phyloP scores from a whole-genome alignment of 2,888 invertebrate species.

The Hirtodrosophila histrioides region DNA sequence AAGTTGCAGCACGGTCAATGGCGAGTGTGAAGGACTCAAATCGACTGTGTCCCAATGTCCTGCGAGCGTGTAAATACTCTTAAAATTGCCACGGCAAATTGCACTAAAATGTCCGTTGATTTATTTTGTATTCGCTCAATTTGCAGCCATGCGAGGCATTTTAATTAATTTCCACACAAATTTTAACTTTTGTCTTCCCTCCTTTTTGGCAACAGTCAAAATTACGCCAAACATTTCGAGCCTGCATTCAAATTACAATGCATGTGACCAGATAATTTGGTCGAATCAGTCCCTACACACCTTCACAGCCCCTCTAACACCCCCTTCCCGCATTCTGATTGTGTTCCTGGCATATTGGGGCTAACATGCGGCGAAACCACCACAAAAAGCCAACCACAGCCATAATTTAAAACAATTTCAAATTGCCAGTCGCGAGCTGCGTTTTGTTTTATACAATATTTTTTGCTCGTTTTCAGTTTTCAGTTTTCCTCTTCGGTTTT shows the following conservation, averaged over 20 bases:
- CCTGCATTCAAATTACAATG: constrained; percentile 46
- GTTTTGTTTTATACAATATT: constrained; percentile 1
- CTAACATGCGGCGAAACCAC: constrained; percentile 56
- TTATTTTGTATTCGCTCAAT: constrained; percentile 40
- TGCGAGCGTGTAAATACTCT: constrained; percentile 27
- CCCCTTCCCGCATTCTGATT: background rate
- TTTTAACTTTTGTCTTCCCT: constrained; percentile 4
- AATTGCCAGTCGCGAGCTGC: constrained; percentile 38
- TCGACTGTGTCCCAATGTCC: constrained; percentile 8
- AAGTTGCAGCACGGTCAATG: constrained; percentile 70
- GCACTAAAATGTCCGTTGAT: constrained; percentile 36
- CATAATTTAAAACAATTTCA: constrained; percentile 75
- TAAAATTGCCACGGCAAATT: constrained; percentile 11
- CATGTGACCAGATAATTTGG: constrained; percentile 52
- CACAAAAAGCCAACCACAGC: constrained; percentile 32
- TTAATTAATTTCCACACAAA: constrained; percentile 50
- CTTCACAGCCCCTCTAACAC: background rate
- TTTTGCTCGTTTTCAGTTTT: constrained; percentile 13
- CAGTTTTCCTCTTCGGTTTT: constrained; percentile 3
- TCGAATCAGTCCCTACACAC: background rate
- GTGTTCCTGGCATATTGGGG: constrained; percentile 60
- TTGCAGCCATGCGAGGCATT: constrained; percentile 23
- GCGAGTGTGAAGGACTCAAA: constrained; percentile 44
- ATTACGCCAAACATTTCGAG: constrained; percentile 16
- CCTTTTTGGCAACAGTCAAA: constrained; percentile 15